phyloP scores from a whole-genome alignment of 2,888 invertebrate species.

The Macroteleia sp. region DNA sequence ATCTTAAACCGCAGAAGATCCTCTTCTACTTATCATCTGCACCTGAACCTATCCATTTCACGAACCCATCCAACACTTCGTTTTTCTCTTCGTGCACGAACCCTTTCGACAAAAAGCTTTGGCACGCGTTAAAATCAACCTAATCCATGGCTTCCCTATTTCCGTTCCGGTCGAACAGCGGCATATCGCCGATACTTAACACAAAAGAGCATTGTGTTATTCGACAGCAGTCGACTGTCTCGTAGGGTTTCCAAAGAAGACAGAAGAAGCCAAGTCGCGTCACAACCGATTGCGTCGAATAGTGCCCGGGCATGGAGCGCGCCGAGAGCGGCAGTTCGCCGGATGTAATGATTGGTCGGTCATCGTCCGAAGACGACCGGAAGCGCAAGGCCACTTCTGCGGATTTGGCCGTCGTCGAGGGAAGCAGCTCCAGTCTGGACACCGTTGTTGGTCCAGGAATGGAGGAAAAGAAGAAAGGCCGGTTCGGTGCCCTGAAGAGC shows the following conservation, averaged over 20 bases:
- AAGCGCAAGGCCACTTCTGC: constrained; percentile 65
- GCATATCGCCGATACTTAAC: constrained; percentile 12
- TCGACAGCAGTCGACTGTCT: constrained; percentile 63
- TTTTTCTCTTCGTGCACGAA: constrained; percentile 8
- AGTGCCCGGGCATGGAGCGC: constrained; percentile 71
- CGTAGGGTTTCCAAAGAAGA: constrained; percentile 73
- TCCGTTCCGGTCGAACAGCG: constrained; percentile 45
- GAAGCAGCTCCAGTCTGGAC: constrained; percentile 77
- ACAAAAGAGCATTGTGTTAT: constrained; percentile 62
- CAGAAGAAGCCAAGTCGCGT: constrained; percentile 72
- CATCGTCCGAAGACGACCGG: constrained; percentile 76
- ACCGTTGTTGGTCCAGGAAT: constrained; percentile 68
- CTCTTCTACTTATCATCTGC: not conserved
- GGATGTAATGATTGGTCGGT: constrained; percentile 76
- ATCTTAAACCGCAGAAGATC: constrained; percentile 3
- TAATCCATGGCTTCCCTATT: constrained; percentile 64
- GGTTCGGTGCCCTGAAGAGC: constrained; percentile 74
- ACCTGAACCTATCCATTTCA: constrained; percentile 15
- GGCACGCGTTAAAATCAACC: constrained; percentile 27
- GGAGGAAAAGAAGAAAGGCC: constrained; percentile 68
- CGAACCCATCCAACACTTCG: not conserved
- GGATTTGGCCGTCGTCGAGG: constrained; percentile 72
- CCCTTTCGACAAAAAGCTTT: constrained; percentile 18
- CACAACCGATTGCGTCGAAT: constrained; percentile 20
- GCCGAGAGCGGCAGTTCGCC: constrained; percentile 76